These are phyloP conservation scores for Cyclophora albipunctata DNA, from an alignment of 2,888 invertebrate genomes.

Conservation along the genomic window DNA sequence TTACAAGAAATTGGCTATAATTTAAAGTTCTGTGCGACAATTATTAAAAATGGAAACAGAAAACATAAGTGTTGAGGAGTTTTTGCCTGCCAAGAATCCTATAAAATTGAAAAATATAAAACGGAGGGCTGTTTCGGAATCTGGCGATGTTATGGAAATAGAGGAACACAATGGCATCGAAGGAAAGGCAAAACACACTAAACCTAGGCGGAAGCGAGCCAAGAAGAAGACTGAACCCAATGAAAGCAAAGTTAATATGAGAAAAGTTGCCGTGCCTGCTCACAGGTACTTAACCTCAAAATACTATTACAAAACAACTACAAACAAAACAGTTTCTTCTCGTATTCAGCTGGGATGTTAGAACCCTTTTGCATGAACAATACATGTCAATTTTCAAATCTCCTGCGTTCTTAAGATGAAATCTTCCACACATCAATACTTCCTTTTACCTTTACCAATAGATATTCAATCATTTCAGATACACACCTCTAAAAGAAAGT, in stretches of 20 bases:
- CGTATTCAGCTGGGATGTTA: no score
- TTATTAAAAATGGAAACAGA: conserved; percentile 56
- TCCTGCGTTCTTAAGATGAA: no score
- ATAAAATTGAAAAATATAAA: conserved; percentile 69
- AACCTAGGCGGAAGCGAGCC: conserved; percentile 56
- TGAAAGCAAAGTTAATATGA: conserved; percentile 76
- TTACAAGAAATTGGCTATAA: background rate
- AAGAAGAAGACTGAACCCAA: conserved; percentile 60
- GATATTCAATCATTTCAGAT: conserved; percentile 65
- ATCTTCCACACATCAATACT: no score
- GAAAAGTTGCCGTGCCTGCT: conserved; percentile 91
- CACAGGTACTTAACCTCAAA: conserved; percentile 74
- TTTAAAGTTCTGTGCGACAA: background rate
- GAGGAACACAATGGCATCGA: conserved; percentile 79
- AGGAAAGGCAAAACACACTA: conserved; percentile 48
- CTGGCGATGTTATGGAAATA: conserved; percentile 78
- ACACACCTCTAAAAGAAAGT: conserved; percentile 94
- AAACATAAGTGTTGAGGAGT: conserved; percentile 71
- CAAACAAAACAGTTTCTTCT: no score
- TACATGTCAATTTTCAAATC: no score
- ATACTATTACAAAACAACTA: no score
- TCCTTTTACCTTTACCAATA: no score
- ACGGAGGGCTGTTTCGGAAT: conserved; percentile 61
- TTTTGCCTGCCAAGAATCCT: conserved; percentile 68
- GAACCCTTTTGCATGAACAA: no score